Evolutionary conservation across 2,888 invertebrate species (phyloP), one percentile per base, ranked within the genome.

Genomic region (Hofmannophila pseudospretella): DNA sequence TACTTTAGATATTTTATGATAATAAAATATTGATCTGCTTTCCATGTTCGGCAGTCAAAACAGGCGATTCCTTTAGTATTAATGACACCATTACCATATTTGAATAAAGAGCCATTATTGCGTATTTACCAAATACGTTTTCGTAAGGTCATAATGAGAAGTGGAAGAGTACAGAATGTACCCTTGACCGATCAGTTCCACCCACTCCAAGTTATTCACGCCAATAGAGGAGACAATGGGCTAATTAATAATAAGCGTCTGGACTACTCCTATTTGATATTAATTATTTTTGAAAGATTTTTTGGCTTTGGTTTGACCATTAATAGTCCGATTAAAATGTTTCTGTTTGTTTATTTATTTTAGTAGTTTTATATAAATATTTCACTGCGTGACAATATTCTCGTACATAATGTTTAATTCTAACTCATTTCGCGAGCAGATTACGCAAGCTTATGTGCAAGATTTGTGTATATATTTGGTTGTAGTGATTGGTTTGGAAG

Each of bases 141-240:
- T 20, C 13, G 11, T 58, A 62, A 65, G 61, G 58, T 64, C 54
- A 51, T 43, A 38, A 45, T 42, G 41, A 26, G 14, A 20, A 35
- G 13, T 27, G 46, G 43, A 35, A 3, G 16, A 16, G 16, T 16
- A 16, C 16, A 16, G 16, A 16, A 4, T 23, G 11, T 62, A 55
- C 55, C 68, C 74, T 78, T 72, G 74, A 70, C 72, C 69, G 67
- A 71, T 67, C 55, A 43, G 55, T 63, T 54, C 54, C 60, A 44
- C 80, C 81, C 64, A 81, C 81, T 44, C 47, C 5, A 41, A 57
- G 62, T 65, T 2, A 53, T 50, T 50, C 48, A 38, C 36, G 40
- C 70, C 70, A 58, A 64, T 77, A 56, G 44, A 44, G 59, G 66
- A 62, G 41, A 73, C 73, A 75, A 71, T 69, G 52, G 62, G 50